phyloP scores from a whole-genome alignment of 2,797 vertebrate species.

The Sebastes wilsoni region DNA sequence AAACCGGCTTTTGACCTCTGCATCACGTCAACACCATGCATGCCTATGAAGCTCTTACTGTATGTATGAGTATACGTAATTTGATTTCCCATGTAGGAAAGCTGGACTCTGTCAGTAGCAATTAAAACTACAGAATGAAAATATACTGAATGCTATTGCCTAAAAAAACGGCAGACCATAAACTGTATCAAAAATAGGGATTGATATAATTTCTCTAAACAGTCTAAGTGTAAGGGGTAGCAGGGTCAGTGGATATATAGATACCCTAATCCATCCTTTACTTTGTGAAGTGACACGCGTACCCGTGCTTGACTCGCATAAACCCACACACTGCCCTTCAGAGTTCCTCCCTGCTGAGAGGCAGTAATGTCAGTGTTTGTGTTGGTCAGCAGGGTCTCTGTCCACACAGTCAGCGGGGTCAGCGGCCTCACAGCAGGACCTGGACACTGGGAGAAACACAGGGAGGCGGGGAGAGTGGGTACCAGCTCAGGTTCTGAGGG shows the following conservation, averaged over 20 bases:
- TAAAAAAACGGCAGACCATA: accelerated
- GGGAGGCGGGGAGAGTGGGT: constrained; percentile 28
- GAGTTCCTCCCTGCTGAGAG: constrained; percentile 58
- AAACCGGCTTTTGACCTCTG: accelerated
- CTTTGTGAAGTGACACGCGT: not conserved
- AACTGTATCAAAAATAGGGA: not conserved
- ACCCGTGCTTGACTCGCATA: constrained; percentile 25
- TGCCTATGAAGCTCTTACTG: too few species aligned
- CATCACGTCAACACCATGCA: not conserved
- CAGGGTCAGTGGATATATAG: not conserved
- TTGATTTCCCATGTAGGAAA: not conserved
- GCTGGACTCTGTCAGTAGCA: not conserved
- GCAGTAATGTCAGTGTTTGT: constrained; percentile 68
- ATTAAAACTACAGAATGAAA: not conserved
- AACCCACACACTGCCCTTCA: constrained; percentile 59
- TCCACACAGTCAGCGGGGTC: constrained; percentile 72
- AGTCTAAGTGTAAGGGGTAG: not conserved
- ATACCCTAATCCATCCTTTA: not conserved
- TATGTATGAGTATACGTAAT: not conserved
- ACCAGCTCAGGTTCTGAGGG: constrained; percentile 54
- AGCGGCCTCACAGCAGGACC: constrained; percentile 67
- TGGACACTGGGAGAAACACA: constrained; percentile 57
- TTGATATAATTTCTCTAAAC: not conserved
- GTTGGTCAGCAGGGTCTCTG: constrained; percentile 76
- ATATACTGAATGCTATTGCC: not conserved